Evolutionary conservation across 2,888 invertebrate species (phyloP).

Genomic region (Xestia ashworthii): DNA sequence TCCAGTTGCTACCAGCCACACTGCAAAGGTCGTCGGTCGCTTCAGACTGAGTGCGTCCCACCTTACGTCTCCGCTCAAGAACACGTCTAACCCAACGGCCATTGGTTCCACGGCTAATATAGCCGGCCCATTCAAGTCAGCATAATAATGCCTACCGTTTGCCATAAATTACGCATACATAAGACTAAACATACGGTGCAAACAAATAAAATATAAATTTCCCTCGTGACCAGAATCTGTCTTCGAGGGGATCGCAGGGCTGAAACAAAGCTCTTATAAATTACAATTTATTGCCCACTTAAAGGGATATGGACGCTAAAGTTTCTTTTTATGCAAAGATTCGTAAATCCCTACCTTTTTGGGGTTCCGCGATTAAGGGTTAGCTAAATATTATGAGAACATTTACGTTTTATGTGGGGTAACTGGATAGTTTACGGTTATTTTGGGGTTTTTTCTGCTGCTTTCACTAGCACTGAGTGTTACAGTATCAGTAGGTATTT

Average conservation of each 20-base stretch:
- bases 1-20: no score
- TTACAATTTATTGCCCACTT: conserved; percentile 61
- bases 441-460: background rate
- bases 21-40: no score
- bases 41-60: no score
- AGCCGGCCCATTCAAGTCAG: background rate
- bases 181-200: background rate
- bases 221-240: conserved; percentile 36
- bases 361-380: conserved; percentile 24
- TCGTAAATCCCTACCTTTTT: conserved; percentile 39
- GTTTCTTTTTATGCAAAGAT: conserved; percentile 51
- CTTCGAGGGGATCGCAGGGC: conserved; percentile 16
- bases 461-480: background rate
- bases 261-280: conserved; percentile 48
- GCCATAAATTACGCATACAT: background rate
- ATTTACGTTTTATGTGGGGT: conserved; percentile 14
- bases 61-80: no score
- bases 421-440: conserved; percentile 2
- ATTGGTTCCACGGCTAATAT: background rate
- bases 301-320: conserved; percentile 28
- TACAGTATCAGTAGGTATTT: background rate
- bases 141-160: background rate
- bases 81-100: no score
- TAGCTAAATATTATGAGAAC: conserved; percentile 32
- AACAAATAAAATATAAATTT: conserved; percentile 17